phyloP scores from a whole-genome alignment of 2,888 invertebrate genomes.

The Thymelicus acteon region DNA sequence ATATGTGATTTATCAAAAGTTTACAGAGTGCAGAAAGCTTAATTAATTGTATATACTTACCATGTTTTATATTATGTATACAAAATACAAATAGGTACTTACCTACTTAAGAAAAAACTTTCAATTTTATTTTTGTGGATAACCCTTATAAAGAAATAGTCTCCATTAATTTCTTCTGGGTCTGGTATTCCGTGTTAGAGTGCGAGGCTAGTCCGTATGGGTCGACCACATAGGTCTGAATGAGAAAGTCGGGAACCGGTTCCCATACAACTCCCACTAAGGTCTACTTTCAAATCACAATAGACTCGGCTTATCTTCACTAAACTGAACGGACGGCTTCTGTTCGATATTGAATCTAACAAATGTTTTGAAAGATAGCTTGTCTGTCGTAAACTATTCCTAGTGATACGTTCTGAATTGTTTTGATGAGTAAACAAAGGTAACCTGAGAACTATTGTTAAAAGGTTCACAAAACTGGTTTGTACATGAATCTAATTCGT shows the following conservation, averaged over 20 bases:
- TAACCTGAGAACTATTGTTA: not conserved
- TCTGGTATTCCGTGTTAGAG: constrained; percentile 22
- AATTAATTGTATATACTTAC: too few relatives aligned
- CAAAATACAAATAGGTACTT: too few relatives aligned
- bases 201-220: constrained; percentile 39
- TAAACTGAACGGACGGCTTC: constrained; percentile 59
- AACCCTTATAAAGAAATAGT: too few relatives aligned
- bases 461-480: not conserved
- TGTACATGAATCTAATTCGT: too few relatives aligned
- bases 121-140: too few relatives aligned
- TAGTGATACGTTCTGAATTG: constrained; percentile 29
- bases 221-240: constrained; percentile 68
- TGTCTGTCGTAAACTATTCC: constrained; percentile 43
- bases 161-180: constrained; percentile 28
- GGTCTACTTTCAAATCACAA: constrained; percentile 83
- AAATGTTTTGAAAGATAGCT: constrained; percentile 34
- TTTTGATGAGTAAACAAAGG: not conserved
- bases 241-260: constrained; percentile 83
- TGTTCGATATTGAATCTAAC: constrained; percentile 48
- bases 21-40: too few relatives aligned
- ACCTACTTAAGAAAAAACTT: too few relatives aligned
- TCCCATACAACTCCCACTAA: constrained; percentile 63
- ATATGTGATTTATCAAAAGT: too few relatives aligned
- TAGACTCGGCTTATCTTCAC: constrained; percentile 67
- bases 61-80: too few relatives aligned